phyloP scores from a whole-genome alignment of 2,888 invertebrate genomes.

The Clusia tigrina region DNA sequence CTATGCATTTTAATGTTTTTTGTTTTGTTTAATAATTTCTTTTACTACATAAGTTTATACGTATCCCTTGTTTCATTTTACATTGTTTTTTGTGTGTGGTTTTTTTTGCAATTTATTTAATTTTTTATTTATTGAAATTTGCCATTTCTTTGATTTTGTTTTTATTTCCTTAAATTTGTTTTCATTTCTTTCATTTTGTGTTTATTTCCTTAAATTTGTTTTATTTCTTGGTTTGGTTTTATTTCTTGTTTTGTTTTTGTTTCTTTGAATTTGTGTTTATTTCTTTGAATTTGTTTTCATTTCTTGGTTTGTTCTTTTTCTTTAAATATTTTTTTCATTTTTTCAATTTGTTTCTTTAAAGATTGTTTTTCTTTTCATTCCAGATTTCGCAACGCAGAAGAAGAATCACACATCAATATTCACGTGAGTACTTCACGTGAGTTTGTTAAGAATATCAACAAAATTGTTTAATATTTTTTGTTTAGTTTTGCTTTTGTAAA shows the following conservation, averaged over 20 bases:
- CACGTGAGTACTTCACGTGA: too few relatives aligned
- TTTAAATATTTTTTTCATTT: not conserved
- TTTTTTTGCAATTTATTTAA: slow-evolving; percentile 41
- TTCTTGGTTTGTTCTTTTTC: slow-evolving; percentile 20
- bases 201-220: not conserved
- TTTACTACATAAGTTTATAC: slow-evolving; percentile 46
- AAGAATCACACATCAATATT: too few relatives aligned
- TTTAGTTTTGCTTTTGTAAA: too few relatives aligned
- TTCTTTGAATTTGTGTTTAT: slow-evolving; percentile 21
- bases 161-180: not conserved
- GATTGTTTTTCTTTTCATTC: slow-evolving; percentile 20
- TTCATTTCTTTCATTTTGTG: slow-evolving; percentile 7
- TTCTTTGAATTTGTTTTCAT: not conserved
- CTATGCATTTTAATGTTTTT: slow-evolving; percentile 21
- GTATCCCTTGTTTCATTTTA: slow-evolving; percentile 65
- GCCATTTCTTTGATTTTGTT: slow-evolving; percentile 6
- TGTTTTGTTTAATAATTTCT: slow-evolving; percentile 24
- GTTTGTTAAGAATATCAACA: too few relatives aligned
- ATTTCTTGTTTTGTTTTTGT: not conserved
- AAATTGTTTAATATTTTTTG: too few relatives aligned
- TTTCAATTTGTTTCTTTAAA: not conserved
- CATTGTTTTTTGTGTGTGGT: slow-evolving; percentile 50
- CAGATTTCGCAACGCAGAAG: too few relatives aligned
- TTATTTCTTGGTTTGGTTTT: not conserved
- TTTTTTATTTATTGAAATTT: slow-evolving; percentile 25